These are phyloP conservation scores for Boloria selene DNA, from an alignment of 2,888 invertebrate genomes.

Conservation along the genomic window DNA sequence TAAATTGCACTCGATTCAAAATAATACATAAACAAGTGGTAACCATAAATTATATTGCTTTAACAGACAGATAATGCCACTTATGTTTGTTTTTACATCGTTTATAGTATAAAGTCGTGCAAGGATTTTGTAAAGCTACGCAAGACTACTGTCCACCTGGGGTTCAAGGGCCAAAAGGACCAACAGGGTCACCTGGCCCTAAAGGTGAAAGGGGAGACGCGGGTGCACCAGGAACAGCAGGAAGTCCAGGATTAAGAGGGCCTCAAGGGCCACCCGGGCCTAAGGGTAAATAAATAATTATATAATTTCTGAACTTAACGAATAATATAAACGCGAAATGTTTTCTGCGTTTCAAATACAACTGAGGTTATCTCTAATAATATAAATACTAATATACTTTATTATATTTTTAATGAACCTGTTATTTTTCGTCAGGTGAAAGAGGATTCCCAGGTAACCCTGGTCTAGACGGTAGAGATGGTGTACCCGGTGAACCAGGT, in stretches of 20 bases:
- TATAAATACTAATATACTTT: too few species aligned
- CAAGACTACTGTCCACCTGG: conserved; percentile 90
- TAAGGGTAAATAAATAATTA: conserved; percentile 65
- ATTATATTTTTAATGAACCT: not conserved
- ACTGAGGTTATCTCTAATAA: too few species aligned
- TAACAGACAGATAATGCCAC: too few species aligned
- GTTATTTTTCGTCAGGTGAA: conserved; percentile 75
- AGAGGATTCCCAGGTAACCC: conserved; percentile 87
- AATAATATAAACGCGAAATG: too few species aligned
- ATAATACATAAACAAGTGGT: too few species aligned
- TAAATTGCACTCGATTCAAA: too few species aligned
- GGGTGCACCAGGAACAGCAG: conserved; percentile 87
- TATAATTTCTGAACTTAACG: not conserved
- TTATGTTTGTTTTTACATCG: not conserved
- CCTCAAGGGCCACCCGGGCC: conserved; percentile 84
- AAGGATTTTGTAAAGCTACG: conserved; percentile 92
- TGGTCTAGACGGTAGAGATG: conserved; percentile 93
- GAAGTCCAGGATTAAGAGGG: conserved; percentile 86
- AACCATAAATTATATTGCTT: too few species aligned
- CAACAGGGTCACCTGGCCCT: conserved; percentile 82
- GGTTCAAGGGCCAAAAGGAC: conserved; percentile 84
- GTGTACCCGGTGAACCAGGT: conserved; percentile 95
- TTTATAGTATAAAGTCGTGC: conserved; percentile 89
- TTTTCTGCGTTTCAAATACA: not conserved
- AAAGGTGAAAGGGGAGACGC: conserved; percentile 85